Conservation (phyloP, 2,113 vertebrate genomes). For the Riparia riparia region DNA sequence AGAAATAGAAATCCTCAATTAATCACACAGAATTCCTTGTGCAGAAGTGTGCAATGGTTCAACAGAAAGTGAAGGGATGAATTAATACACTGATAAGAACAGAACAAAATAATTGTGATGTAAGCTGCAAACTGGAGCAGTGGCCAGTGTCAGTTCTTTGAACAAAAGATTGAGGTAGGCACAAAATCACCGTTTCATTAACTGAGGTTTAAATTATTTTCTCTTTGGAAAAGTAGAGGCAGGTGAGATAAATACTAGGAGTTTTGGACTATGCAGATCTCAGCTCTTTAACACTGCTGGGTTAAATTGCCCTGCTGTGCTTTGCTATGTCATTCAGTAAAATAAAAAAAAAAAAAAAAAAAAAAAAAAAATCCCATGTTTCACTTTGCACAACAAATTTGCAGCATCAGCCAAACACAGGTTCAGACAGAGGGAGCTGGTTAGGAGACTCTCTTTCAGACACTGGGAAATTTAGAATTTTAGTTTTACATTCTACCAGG, state of each 20-base stretch:
- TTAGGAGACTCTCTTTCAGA: constrained; percentile 44
- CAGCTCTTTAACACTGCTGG: background rate
- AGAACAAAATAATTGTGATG: constrained; percentile 3
- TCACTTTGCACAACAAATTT: constrained; percentile 46
- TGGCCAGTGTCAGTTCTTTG: constrained; percentile 4
- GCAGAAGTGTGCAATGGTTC: background rate
- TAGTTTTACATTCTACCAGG: constrained; percentile 38
- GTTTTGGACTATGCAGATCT: constrained; percentile 46
- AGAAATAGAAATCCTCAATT: background rate
- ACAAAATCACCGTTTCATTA: constrained; percentile 24
- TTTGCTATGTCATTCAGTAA: constrained; percentile 54
- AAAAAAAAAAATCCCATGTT: background rate
- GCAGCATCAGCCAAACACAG: constrained; percentile 48
- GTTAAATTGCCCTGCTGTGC: constrained; percentile 36
- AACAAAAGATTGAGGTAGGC: constrained; percentile 42
- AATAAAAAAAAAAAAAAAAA: constrained; percentile 37
- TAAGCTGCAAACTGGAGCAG: constrained; percentile 7
- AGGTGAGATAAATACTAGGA: constrained; percentile 53
- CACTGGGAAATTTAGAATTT: constrained; percentile 43
- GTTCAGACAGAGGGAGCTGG: constrained; percentile 32
- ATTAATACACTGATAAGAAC: background rate
- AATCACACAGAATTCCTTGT: background rate
- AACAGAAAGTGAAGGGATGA: constrained; percentile 17
- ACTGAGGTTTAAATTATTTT: constrained; percentile 41
- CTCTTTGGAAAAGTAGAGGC: constrained; percentile 36